Percentiles rank a stretch among this genome's conserved stretches.
These are phyloP conservation scores for Macrochelys suwanniensis DNA, from an alignment of 2,797 vertebrate genomes.

Conservation along the genomic window DNA sequence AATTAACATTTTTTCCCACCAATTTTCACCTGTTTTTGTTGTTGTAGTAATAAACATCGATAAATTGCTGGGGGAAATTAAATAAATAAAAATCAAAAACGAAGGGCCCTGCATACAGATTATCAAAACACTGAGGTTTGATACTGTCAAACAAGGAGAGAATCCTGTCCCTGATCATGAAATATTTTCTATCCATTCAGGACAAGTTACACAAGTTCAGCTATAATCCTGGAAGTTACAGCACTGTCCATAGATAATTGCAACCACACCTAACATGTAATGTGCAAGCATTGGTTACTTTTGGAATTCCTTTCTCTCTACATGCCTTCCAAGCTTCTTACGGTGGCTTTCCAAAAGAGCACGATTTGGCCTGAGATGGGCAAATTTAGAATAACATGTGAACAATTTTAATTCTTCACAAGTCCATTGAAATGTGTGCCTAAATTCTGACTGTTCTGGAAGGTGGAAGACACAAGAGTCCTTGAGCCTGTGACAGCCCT, in stretches of 20 bases:
- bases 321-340: background rate
- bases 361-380: fast-evolving
- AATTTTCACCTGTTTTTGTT: too few relatives aligned
- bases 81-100: too few relatives aligned
- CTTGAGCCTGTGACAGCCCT: background rate
- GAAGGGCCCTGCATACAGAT: background rate
- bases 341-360: background rate
- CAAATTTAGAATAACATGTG: background rate
- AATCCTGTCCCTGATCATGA: background rate
- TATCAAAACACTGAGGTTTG: background rate
- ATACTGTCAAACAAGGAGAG: background rate
- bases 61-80: too few relatives aligned
- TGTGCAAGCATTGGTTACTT: background rate
- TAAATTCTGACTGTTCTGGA: background rate
- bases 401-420: background rate
- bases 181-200: background rate
- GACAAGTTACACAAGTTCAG: background rate
- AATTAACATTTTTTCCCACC: too few relatives aligned
- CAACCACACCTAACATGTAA: background rate
- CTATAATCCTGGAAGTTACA: background rate
- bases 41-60: too few relatives aligned
- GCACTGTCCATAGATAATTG: too few relatives aligned
- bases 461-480: background rate
- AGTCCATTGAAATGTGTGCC: background rate
- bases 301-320: background rate